These are phyloP conservation scores for Microchirus variegatus DNA, from an alignment of 2,797 vertebrate genomes.

Conservation along the genomic window DNA sequence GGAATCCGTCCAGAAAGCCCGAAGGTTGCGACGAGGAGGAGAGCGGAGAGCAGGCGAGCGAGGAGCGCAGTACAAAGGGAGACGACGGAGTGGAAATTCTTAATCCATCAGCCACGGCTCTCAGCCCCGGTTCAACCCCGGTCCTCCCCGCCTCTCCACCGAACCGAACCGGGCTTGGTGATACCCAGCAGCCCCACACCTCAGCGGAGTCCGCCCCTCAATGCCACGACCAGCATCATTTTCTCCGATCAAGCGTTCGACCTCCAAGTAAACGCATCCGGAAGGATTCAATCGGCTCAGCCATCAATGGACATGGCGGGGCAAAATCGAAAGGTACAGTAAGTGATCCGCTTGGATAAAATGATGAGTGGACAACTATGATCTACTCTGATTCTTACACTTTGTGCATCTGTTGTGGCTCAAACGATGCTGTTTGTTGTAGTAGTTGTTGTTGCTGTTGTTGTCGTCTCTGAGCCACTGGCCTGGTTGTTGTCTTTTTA, in stretches of 20 bases:
- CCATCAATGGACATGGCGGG: conserved; percentile 84
- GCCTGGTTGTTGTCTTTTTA: not conserved
- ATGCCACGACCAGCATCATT: conserved; percentile 98
- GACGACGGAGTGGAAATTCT: conserved; percentile 87
- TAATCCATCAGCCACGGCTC: conserved; percentile 80
- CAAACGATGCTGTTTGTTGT: conserved; percentile 18
- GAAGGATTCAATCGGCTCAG: conserved; percentile 89
- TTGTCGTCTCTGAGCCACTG: conserved; percentile 7
- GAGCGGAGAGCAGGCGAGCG: conserved; percentile 88
- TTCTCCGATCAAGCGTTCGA: conserved; percentile 97
- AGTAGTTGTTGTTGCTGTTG: not conserved
- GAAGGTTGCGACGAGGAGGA: conserved; percentile 90
- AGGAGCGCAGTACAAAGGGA: conserved; percentile 95
- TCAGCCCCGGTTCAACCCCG: conserved; percentile 74
- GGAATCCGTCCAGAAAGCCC: conserved; percentile 90
- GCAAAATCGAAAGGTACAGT: conserved; percentile 91
- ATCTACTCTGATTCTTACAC: conserved; percentile 15
- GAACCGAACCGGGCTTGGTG: conserved; percentile 65
- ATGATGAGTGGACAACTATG: conserved; percentile 13
- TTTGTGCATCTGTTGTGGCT: conserved; percentile 23
- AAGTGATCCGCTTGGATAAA: conserved; percentile 29
- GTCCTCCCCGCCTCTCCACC: conserved; percentile 74
- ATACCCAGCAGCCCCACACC: conserved; percentile 66
- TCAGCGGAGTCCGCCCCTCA: conserved; percentile 75
- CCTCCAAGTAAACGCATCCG: conserved; percentile 97